These are phyloP conservation scores for Camponotus fellah DNA, from an alignment of 2,888 invertebrate species.

Conservation along the genomic window DNA sequence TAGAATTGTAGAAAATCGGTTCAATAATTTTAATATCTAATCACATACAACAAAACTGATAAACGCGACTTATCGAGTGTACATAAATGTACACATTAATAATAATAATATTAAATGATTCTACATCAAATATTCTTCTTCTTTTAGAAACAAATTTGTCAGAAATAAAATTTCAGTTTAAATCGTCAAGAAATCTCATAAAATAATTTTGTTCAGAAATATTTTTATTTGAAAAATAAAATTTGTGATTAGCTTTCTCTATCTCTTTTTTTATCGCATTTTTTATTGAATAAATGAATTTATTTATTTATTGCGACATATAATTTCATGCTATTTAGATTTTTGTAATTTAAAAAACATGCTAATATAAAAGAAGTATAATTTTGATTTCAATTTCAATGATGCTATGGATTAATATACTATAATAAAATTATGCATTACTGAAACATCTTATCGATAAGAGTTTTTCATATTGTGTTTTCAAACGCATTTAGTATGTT, in stretches of 20 bases:
- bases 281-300: not conserved
- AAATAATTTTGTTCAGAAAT: conserved; percentile 10
- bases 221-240: not conserved
- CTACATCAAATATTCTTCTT: not conserved
- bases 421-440: not conserved
- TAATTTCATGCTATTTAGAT: not conserved
- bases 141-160: not conserved
- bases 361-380: not conserved
- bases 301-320: not conserved
- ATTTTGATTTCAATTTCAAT: not conserved
- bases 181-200: not conserved
- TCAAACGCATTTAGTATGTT: conserved; percentile 43
- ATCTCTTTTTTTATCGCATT: not conserved
- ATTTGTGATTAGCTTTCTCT: not conserved
- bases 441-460: not conserved
- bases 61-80: not conserved
- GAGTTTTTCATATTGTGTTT: conserved; percentile 1
- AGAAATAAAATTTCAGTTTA: not conserved
- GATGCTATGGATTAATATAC: not conserved
- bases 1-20: not conserved
- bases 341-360: not conserved
- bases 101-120: too few species aligned
- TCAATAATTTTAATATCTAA: not conserved
- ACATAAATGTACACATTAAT: too few species aligned
- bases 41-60: not conserved